Evolutionary conservation across 2,888 invertebrate genomes (phyloP), one percentile per base, ranked within the genome.

Genomic region (Cosmopolites sordidus): DNA sequence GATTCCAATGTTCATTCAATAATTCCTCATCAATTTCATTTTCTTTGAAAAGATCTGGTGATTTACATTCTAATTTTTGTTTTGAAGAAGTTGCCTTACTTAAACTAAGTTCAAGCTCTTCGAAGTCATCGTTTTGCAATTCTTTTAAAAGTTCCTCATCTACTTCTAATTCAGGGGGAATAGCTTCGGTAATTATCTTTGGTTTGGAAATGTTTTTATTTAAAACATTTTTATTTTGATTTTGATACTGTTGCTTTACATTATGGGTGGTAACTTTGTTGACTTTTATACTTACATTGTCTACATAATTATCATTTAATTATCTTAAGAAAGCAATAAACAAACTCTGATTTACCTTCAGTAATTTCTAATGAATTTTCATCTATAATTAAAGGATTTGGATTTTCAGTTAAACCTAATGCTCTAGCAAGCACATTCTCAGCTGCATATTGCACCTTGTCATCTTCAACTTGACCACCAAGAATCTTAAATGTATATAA

Each of bases 391-490:
- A 51, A 53, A 0, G 79, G 78, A 59, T 76, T 74, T 1, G 73
- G 71, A 70, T 78, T 79, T 64, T 76, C 72, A 9, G 78, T 74
- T 33, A 81, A 56, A n/a, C 78, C 76, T 66, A 87, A 69, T 57
- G 76, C 78, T 61, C 78, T 69, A 1, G 83, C 79, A 40, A 88
- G 66, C 4, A 84, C 69, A 58, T 82, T 83, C 61, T 83, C 81
- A 6, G 80, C 67, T 0, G 82, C 81, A 71, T 86, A 82, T 1
- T 74, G 63, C 1, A 79, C 66, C 0, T 78, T 68, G 17, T 86
- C 70, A 47, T 78, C 79, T 42, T 86, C 84, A 0, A 88, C 84
- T 71, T 87, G 86, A 0, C 90, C 90, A 0, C 89, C 89, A 1
- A 89, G 68, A 51, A 86, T 70, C 51, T 52, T 12, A 16, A 42